These are phyloP conservation scores for Conistra vaccinii DNA, from an alignment of 2,888 invertebrate genomes.

Conservation along the genomic window DNA sequence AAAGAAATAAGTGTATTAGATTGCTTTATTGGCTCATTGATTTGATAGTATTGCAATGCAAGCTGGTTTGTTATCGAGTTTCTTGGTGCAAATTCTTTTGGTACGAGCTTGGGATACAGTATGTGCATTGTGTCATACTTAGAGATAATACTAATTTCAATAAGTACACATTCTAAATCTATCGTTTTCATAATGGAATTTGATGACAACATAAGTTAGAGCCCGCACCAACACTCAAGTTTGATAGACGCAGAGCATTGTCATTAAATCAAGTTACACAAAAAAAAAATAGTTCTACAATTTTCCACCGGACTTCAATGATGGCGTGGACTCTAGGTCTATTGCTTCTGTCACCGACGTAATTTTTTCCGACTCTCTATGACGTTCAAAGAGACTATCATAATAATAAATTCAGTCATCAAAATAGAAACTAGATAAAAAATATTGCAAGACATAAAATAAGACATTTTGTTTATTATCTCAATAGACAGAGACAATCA, in stretches of 20 bases:
- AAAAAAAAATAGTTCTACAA: no score
- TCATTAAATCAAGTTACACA: no score
- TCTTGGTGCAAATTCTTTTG: neutral
- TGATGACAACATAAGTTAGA: neutral
- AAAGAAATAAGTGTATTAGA: conserved; percentile 42
- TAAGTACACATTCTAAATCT: neutral
- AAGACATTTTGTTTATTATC: conserved; percentile 22
- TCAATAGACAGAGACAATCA: conserved; percentile 25
- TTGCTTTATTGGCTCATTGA: conserved; percentile 13
- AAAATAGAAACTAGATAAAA: neutral
- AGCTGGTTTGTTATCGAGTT: neutral
- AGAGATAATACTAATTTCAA: neutral
- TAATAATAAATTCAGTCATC: neutral
- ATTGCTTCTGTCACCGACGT: neutral
- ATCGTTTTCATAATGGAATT: neutral
- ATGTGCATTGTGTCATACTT: no score
- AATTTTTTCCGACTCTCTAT: neutral
- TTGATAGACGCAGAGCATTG: no score
- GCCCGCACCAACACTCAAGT: no score
- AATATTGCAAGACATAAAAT: neutral
- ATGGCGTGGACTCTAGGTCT: neutral
- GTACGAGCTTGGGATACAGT: neutral
- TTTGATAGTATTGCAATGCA: neutral
- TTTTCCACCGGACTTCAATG: no score
- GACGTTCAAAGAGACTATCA: neutral